Evolutionary conservation across 2,113 vertebrate genomes (phyloP), one percentile per base, ranked within the genome.

Genomic region (Xenopus tropicalis): DNA sequence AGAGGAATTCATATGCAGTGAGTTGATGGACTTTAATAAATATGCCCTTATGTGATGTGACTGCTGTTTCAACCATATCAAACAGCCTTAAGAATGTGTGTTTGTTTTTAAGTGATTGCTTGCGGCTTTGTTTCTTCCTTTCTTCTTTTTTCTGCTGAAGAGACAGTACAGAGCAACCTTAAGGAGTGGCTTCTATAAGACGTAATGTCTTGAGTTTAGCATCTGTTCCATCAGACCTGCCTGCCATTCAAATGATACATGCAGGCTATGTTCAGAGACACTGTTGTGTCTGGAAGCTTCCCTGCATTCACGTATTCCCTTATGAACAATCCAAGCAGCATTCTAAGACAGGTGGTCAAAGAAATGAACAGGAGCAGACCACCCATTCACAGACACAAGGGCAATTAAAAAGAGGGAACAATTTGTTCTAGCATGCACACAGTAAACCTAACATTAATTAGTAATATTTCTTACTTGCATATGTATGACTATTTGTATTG

Each of bases 211-310:
- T 62, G 64, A 67, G 61, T 67, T 65, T 74, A 74, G 56, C 72
- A 74, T 66, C 54, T 74, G 64, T 67, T 74, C 66, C 59, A 48
- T 67, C 72, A 52, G 72, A 67, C 54, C 56, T 67, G 64, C 43
- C 17, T 67, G 3, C 58, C 58, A 67, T 22, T 64, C 42, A 67
- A 52, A 29, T 22, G 42, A 74, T 22, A 52, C 54, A 74, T 67
- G 64, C 64, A 59, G 42, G 64, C 64, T 29, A 46, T 44, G 51
- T 17, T 43, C 63, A 66, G 71, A 46, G 61, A 73, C 21, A 66
- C 63, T 66, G 64, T 43, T 74, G 54, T 65, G 71, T 46, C 64
- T 61, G 54, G 22, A 67, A 17, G 13, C 24, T 24, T 67, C 4
- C 58, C 23, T 25, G 22, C 22, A 74, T 74, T 74, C 71, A 74